Base-by-base conservation (phyloP, 2,113 vertebrate species). In the Morphnarchus princeps region DNA sequence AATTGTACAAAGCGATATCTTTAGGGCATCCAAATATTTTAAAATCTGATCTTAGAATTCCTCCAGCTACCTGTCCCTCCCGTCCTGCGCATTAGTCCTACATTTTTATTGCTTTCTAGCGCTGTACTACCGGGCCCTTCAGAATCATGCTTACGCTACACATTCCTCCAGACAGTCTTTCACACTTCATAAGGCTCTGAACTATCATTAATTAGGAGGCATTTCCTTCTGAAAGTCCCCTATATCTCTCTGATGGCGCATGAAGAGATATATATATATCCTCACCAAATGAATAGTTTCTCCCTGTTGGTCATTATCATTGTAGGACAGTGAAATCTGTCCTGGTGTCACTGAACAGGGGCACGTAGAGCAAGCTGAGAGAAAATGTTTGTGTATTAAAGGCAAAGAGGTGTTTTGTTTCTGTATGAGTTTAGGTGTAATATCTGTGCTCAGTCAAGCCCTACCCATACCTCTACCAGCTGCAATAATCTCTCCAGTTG, bases 191-290 rank as follows among this genome's bases (percentile, higher is more conserved):
- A 82, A 97, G 87, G 62, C 82, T 95, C 57, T 80, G 73, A 91
- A 92, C 93, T 80, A 82, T 89, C 96, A 96, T 95, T 96, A 95
- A 94, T 97, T 96, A 97, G 92, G 90, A 97, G 83, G 92, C 70
- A 82, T 95, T 93, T 95, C 67, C 63, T 97, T 52, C 86, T 87
- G 69, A 91, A 97, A 97, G 69, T 90, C n/a, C 72, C 69, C 76
- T 87, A 8, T 6, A 21, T 94, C 93, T 96, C 95, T 90, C 86
- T 91, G 81, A 82, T 93, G 72, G 63, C 4, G 42, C 90, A 94
- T 59, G 92, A 95, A 96, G 77, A 82, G 66, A 76, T 21, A 90
- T 82, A 89, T 97, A 90, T 97, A 25, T 21, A 82, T 94, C 73
- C 79, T 95, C 80, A 93, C 54, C 85, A 96, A 96, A 76, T 73